Percentiles rank a stretch among this genome's conserved stretches.
These are phyloP conservation scores for Pteria penguin DNA, from an alignment of 2,888 invertebrate species.

Conservation along the genomic window DNA sequence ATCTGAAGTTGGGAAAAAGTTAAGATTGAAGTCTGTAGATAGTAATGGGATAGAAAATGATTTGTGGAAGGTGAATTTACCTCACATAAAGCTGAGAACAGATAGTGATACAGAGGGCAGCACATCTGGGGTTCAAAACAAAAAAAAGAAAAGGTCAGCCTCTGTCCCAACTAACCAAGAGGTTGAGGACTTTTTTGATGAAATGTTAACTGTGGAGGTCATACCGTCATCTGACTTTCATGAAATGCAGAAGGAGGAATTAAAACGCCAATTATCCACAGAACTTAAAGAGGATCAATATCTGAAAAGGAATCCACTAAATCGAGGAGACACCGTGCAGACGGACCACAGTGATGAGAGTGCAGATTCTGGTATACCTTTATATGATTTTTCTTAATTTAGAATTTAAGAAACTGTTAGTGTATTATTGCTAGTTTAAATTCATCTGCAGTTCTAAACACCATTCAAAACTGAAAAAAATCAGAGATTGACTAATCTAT, in stretches of 20 bases:
- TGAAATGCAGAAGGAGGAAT: neutral
- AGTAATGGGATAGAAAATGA: neutral
- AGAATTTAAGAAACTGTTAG: neutral
- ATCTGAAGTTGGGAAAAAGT: conserved; percentile 57
- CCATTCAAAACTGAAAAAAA: too few relatives aligned
- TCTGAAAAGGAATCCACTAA: neutral
- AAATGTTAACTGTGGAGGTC: conserved; percentile 29
- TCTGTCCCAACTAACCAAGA: conserved; percentile 23
- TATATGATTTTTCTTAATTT: neutral
- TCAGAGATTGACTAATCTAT: too few relatives aligned
- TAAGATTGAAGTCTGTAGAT: conserved; percentile 41
- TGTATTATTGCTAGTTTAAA: too few relatives aligned
- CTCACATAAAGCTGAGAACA: conserved; percentile 1
- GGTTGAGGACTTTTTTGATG: conserved; percentile 41
- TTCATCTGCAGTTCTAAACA: too few relatives aligned
- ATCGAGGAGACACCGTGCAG: conserved; percentile 11
- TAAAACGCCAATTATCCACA: neutral
- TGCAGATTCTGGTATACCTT: conserved; percentile 33
- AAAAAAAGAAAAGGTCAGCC: conserved; percentile 20
- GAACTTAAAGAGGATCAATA: neutral
- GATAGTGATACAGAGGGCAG: conserved; percentile 18
- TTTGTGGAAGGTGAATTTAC: neutral
- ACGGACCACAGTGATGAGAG: conserved; percentile 31
- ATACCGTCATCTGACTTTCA: neutral
- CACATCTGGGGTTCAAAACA: neutral